These are phyloP conservation scores for Syrista parreyssii DNA, from an alignment of 2,888 invertebrate species.

Conservation along the genomic window DNA sequence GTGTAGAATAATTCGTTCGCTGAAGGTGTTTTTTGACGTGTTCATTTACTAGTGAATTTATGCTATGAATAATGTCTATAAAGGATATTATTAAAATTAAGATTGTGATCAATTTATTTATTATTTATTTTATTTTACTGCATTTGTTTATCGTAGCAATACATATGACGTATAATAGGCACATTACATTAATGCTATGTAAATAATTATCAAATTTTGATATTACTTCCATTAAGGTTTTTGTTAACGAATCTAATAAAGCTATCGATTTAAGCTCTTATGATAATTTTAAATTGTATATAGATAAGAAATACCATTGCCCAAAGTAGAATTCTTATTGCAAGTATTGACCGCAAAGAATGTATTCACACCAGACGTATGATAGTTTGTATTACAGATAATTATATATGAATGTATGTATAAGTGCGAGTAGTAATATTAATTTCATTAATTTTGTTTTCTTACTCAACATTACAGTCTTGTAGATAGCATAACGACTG, in stretches of 20 bases:
- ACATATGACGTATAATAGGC: background rate
- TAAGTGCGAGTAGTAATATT: background rate
- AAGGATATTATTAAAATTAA: background rate
- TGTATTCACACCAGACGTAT: background rate
- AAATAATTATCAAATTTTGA: background rate
- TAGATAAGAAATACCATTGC: background rate
- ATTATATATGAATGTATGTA: background rate
- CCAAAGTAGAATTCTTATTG: background rate
- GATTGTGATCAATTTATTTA: background rate
- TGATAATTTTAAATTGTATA: background rate
- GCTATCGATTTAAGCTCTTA: background rate
- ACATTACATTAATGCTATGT: background rate
- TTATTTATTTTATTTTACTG: background rate
- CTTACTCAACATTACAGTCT: too few relatives aligned
- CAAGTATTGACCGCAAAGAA: background rate
- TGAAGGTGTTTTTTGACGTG: too few relatives aligned
- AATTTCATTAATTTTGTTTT: background rate
- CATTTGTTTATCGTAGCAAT: background rate
- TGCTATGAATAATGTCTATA: background rate
- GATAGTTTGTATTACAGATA: background rate
- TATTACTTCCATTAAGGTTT: background rate
- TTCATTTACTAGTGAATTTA: too few relatives aligned
- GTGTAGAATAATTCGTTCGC: too few relatives aligned
- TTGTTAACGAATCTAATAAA: background rate
- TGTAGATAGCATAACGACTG: background rate